Evolutionary conservation across 2,888 invertebrate species (phyloP).

Genomic region (Auanema freiburgensis): DNA sequence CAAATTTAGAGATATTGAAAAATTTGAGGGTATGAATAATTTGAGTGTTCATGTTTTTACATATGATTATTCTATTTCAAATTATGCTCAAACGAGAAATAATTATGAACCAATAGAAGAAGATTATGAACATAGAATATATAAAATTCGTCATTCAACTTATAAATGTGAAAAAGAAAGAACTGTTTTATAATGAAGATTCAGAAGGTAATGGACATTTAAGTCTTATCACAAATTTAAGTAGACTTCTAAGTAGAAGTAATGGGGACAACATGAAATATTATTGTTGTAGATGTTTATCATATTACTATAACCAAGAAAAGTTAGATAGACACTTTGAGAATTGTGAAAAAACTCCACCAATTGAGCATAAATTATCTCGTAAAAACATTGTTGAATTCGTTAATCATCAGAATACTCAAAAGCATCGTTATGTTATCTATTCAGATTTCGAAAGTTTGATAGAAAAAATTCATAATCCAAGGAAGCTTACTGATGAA

Average conservation of each 20-base stretch:
- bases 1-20: too few relatives aligned
- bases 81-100: too few relatives aligned
- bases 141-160: too few relatives aligned
- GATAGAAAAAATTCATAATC: slow-evolving; percentile 17
- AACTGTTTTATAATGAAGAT: slow-evolving; percentile 27
- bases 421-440: slow-evolving; percentile 26
- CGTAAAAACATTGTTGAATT: slow-evolving; percentile 27
- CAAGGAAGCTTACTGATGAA: slow-evolving; percentile 29
- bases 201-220: slow-evolving; percentile 20
- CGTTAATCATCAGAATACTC: slow-evolving; percentile 22
- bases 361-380: slow-evolving; percentile 18
- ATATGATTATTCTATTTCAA: too few relatives aligned
- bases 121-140: too few relatives aligned
- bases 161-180: slow-evolving; percentile 18
- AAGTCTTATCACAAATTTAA: slow-evolving; percentile 25
- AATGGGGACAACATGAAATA: slow-evolving; percentile 24
- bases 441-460: slow-evolving; percentile 28
- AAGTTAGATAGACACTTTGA: slow-evolving; percentile 25
- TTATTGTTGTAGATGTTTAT: slow-evolving; percentile 24
- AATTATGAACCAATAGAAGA: too few relatives aligned
- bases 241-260: slow-evolving; percentile 15
- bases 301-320: slow-evolving; percentile 21
- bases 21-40: too few relatives aligned
- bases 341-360: slow-evolving; percentile 26
- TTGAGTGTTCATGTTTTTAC: too few relatives aligned